Conservation (phyloP, 2,888 invertebrate genomes). For the Hedya salicella region DNA sequence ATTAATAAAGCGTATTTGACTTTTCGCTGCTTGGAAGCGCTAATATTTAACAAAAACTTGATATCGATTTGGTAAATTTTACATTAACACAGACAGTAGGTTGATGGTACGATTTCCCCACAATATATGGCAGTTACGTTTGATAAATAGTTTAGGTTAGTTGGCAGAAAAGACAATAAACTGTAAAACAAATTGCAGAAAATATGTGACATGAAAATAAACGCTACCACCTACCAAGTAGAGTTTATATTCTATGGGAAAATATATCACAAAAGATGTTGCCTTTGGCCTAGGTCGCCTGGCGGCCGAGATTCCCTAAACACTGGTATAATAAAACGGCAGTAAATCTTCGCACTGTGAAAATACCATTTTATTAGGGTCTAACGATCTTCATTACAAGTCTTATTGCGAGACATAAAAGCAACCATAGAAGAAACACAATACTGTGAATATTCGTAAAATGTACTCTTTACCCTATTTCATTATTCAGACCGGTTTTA, state of each 20-base stretch:
- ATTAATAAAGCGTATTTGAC: too few species aligned
- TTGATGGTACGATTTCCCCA: not conserved
- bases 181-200: not conserved
- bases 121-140: not conserved
- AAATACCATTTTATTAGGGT: slow-evolving; percentile 30
- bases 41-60: too few species aligned
- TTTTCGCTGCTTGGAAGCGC: too few species aligned
- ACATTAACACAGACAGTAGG: not conserved
- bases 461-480: not conserved
- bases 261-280: not conserved
- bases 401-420: slow-evolving; percentile 7
- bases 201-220: not conserved
- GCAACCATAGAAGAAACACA: slow-evolving; percentile 15
- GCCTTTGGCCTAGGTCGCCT: not conserved
- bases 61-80: not conserved
- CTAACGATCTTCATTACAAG: slow-evolving; percentile 25
- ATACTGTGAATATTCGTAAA: not conserved
- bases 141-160: not conserved
- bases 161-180: slow-evolving; percentile 2
- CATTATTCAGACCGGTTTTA: too few species aligned
- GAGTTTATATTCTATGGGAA: not conserved
- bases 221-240: not conserved
- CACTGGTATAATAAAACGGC: slow-evolving; percentile 23
- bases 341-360: slow-evolving; percentile 25
- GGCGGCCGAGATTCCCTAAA: slow-evolving; percentile 31